Conservation (phyloP, 2,113 vertebrate genomes). For the Morone saxatilis region DNA sequence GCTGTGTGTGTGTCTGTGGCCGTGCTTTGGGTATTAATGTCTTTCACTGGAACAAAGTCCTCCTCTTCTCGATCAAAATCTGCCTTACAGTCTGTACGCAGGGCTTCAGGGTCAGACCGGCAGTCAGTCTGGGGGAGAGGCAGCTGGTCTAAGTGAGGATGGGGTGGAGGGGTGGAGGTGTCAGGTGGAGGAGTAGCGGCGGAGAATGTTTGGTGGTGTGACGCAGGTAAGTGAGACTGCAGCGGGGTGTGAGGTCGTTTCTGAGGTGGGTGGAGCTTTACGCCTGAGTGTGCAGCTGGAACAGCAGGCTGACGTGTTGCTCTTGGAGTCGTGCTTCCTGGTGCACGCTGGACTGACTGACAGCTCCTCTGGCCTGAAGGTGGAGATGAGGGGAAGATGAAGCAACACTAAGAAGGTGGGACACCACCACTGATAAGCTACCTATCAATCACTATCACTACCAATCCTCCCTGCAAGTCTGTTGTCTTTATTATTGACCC, state of each 20-base stretch:
- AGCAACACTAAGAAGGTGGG: not conserved
- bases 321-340: not conserved
- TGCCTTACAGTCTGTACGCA: accelerated
- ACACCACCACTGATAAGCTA: not conserved
- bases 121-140: accelerated
- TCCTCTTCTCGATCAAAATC: conserved; percentile 63
- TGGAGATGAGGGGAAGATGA: not conserved
- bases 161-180: not conserved
- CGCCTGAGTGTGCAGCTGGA: conserved; percentile 34
- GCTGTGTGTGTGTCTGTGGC: accelerated
- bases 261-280: conserved; percentile 39
- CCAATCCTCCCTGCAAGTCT: not conserved
- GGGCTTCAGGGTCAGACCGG: not conserved
- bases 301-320: not conserved
- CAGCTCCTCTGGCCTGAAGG: conserved; percentile 55
- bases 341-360: conserved; percentile 21
- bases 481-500: not conserved
- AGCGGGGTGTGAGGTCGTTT: not conserved
- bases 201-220: not conserved
- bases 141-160: not conserved
- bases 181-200: not conserved
- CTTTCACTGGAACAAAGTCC: conserved; percentile 79
- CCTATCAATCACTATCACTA: too few species aligned
- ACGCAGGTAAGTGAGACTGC: not conserved
- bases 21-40: conserved; percentile 26